Percentiles rank a stretch among this genome's conserved stretches.
These are phyloP conservation scores for Margaritifera margaritifera DNA, from an alignment of 2,888 invertebrate genomes.

Conservation along the genomic window DNA sequence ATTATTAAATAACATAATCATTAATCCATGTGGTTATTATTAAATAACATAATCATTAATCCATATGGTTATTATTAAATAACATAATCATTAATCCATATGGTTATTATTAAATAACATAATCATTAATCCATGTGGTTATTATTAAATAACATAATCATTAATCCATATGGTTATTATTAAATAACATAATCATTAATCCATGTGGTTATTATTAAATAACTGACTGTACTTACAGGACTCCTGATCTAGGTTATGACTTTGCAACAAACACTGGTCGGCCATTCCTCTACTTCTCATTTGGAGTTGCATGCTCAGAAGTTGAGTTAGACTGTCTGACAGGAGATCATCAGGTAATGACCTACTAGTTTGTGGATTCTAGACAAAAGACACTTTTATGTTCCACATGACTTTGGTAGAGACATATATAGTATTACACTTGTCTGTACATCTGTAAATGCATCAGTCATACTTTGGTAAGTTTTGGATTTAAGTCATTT, in stretches of 20 bases:
- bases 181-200: neutral
- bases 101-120: neutral
- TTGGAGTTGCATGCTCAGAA: conserved; percentile 88
- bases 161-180: neutral
- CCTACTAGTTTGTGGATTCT: too few species aligned
- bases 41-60: neutral
- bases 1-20: neutral
- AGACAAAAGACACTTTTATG: too few species aligned
- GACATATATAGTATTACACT: neutral
- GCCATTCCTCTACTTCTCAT: conserved; percentile 89
- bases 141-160: neutral
- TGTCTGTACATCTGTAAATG: neutral
- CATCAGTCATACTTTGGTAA: too few species aligned
- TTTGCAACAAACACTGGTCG: conserved; percentile 78
- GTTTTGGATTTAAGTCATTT: too few species aligned
- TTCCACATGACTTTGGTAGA: too few species aligned
- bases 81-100: neutral
- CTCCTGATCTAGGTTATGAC: conserved; percentile 44
- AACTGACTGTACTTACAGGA: conserved; percentile 23
- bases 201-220: neutral
- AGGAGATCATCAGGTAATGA: conserved; percentile 86
- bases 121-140: neutral
- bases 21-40: neutral
- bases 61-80: neutral
- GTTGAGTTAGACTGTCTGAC: conserved; percentile 96